These are phyloP conservation scores for Perodicticus potto DNA, from an alignment of 2,797 vertebrate genomes.

Conservation along the genomic window DNA sequence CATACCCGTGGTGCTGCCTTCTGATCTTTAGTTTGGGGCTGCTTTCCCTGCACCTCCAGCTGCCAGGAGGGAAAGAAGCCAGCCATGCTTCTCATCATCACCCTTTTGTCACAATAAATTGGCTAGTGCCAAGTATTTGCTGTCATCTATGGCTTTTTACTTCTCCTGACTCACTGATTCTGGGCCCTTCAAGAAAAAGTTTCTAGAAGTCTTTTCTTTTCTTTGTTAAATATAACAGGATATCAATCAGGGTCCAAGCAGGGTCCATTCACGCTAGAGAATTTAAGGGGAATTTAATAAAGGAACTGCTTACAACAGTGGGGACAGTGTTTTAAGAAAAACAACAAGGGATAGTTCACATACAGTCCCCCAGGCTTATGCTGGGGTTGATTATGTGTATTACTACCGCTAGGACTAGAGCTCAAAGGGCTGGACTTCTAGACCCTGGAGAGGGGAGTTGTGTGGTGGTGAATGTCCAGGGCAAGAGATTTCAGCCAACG, in stretches of 20 bases:
- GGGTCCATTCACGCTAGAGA: background rate
- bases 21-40: background rate
- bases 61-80: background rate
- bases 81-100: background rate
- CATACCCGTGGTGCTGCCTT: background rate
- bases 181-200: background rate
- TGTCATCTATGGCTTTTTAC: background rate
- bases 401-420: background rate
- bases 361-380: background rate
- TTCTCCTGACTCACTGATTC: background rate
- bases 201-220: background rate
- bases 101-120: background rate
- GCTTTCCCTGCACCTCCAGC: background rate
- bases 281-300: background rate
- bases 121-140: background rate
- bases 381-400: background rate
- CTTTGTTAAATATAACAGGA: constrained; percentile 31
- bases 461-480: background rate
- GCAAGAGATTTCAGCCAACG: background rate
- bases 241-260: background rate
- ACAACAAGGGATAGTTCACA: background rate
- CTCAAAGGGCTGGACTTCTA: background rate
- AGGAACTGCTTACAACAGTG: background rate
- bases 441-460: background rate
- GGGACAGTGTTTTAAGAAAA: background rate